phyloP scores from a whole-genome alignment of 2,797 vertebrate species.

The Ctenopoma kingsleyae region DNA sequence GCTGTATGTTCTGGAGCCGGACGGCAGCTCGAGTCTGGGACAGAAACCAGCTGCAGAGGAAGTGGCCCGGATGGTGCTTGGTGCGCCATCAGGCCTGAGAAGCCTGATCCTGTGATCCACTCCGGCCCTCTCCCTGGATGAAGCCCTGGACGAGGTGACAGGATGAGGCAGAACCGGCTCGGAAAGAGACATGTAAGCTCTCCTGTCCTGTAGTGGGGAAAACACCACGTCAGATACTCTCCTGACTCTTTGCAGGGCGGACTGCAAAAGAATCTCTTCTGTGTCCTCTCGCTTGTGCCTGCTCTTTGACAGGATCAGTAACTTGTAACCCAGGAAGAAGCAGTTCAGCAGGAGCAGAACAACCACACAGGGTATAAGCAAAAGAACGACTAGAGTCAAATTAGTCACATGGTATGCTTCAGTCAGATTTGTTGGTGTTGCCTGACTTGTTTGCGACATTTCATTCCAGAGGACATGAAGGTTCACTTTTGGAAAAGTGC shows the following conservation, averaged over 20 bases:
- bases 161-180: conserved; percentile 78
- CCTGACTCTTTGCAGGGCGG: conserved; percentile 62
- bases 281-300: conserved; percentile 44
- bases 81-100: conserved; percentile 77
- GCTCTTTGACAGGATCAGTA: conserved; percentile 69
- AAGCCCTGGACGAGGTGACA: conserved; percentile 81
- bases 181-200: conserved; percentile 70
- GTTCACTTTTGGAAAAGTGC: conserved; percentile 29
- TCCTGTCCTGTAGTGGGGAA: conserved; percentile 45
- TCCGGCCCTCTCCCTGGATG: conserved; percentile 72
- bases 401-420: conserved; percentile 72
- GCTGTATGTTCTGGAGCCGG: conserved; percentile 29
- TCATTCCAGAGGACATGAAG: conserved; percentile 64
- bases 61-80: conserved; percentile 72
- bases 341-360: conserved; percentile 86
- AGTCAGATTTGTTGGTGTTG: conserved; percentile 47
- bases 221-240: conserved; percentile 56
- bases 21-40: conserved; percentile 32
- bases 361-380: conserved; percentile 86
- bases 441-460: conserved; percentile 80
- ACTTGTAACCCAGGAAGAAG: conserved; percentile 84
- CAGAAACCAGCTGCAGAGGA: conserved; percentile 53
- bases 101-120: conserved; percentile 66
- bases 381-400: conserved; percentile 80
- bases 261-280: conserved; percentile 69